Conservation (phyloP, 1,140 invertebrate genomes). For the Drosophila pandora region DNA sequence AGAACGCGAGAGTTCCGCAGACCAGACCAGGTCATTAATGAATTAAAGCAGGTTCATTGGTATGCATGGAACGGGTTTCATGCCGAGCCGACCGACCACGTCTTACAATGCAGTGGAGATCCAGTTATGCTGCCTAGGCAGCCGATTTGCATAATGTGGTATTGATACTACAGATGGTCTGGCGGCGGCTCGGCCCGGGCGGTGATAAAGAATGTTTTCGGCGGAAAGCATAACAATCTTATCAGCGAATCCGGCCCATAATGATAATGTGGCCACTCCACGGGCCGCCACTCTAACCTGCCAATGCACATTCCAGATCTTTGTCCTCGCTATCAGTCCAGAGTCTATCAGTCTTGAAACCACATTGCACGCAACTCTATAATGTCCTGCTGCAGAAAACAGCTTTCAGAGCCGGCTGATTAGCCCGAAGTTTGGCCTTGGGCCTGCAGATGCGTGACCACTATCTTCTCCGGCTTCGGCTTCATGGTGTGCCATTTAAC, state of each 20-base stretch:
- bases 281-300: not conserved
- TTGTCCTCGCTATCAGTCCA: too few relatives aligned
- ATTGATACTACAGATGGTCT: slow-evolving; percentile 7
- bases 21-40: slow-evolving; percentile 57
- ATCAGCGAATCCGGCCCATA: slow-evolving; percentile 3
- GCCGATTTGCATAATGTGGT: slow-evolving; percentile 62
- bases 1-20: slow-evolving; percentile 59
- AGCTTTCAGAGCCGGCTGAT: slow-evolving; percentile 17
- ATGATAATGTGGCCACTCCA: not conserved
- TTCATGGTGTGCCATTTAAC: slow-evolving; percentile 30
- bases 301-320: not conserved
- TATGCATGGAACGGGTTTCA: slow-evolving; percentile 63
- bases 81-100: slow-evolving; percentile 48
- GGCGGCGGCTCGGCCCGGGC: not conserved
- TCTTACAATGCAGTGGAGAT: slow-evolving; percentile 64
- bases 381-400: not conserved
- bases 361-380: not conserved
- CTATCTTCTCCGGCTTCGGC: slow-evolving; percentile 12
- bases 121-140: slow-evolving; percentile 35
- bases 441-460: slow-evolving; percentile 22
- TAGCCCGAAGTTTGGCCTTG: slow-evolving; percentile 22
- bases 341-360: too few relatives aligned
- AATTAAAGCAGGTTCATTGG: slow-evolving; percentile 57
- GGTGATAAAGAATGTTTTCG: slow-evolving; percentile 8
- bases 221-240: slow-evolving; percentile 12